Evolutionary conservation across 2,888 invertebrate genomes (phyloP), one percentile per base, ranked within the genome.

Genomic region (Noctua comes): DNA sequence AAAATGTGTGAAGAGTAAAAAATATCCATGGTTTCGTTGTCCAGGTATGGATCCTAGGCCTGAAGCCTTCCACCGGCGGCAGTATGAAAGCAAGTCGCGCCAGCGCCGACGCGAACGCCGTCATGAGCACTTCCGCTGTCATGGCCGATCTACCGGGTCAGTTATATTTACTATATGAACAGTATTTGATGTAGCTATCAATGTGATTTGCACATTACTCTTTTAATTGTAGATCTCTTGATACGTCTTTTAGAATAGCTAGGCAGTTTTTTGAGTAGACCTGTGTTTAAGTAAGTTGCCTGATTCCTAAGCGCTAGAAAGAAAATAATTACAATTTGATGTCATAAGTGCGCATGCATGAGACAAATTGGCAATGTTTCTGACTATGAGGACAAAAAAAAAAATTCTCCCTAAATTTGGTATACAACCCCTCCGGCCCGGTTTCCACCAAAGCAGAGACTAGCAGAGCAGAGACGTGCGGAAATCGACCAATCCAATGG

Each of bases 61-160:
- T 99, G 79, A 99, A 99, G 94, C 99, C 99, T 0, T 98, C 99
- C 0, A 98, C 99, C 0, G 99, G 99, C 31, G 99, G 99, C 48
- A 99, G 99, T 88, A 97, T 99, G 92, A 99, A 97, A 91, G 99
- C 99, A 18, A 98, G 98, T 66, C 97, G 98, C 72, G 98, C 98
- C 0, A 98, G 98, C 43, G 97, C 98, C 0, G 98, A 99, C 92
- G 97, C 98, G 0, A 98, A 98, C 91, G 98, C 98, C 2, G 98
- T 99, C 77, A 98, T 99, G 93, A 97, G 97, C 90, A 99, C 99
- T 2, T 99, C 99, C 21, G 99, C 99, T 8, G 99, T 99, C 66
- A 99, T 99, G 98, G 99, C 99, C 1, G 99, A 99, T 95, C 95
- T 99, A 46, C 99, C 99, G 0, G 97, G 97, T 97, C 97, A 98